Conservation (phyloP, 2,797 vertebrate genomes). For the Eulemur albifrons region DNA sequence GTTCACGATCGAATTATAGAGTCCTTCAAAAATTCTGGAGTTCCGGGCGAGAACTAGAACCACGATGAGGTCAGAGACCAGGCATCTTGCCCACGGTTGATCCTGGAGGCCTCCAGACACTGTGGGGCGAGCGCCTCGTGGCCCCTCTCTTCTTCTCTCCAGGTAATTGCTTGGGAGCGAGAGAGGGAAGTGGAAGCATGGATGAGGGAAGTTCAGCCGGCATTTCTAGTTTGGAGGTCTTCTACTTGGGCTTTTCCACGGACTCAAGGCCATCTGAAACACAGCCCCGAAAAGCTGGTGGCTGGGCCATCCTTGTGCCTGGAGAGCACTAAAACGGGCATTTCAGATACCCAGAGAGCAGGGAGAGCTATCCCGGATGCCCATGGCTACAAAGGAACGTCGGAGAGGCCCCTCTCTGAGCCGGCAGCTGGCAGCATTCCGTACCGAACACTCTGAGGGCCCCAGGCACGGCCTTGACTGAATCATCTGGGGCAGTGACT, state of each 20-base stretch:
- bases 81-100: background rate
- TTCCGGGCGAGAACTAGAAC: background rate
- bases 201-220: background rate
- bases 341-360: background rate
- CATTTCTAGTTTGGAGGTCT: background rate
- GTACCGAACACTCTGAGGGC: background rate
- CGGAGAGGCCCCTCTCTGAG: background rate
- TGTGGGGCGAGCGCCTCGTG: background rate
- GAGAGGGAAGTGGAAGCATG: background rate
- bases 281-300: background rate
- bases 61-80: background rate
- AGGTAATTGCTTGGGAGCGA: background rate
- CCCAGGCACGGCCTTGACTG: background rate
- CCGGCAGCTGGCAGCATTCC: background rate
- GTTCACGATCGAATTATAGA: background rate
- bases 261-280: background rate
- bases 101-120: background rate
- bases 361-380: background rate
- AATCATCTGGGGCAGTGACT: background rate
- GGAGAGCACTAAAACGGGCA: background rate
- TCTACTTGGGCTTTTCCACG: background rate
- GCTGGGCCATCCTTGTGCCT: background rate
- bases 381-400: background rate
- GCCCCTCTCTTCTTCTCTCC: background rate
- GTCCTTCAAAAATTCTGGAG: background rate